Base-by-base conservation (phyloP, 1,140 invertebrate genomes). In the Dinothrombium tinctorium region DNA sequence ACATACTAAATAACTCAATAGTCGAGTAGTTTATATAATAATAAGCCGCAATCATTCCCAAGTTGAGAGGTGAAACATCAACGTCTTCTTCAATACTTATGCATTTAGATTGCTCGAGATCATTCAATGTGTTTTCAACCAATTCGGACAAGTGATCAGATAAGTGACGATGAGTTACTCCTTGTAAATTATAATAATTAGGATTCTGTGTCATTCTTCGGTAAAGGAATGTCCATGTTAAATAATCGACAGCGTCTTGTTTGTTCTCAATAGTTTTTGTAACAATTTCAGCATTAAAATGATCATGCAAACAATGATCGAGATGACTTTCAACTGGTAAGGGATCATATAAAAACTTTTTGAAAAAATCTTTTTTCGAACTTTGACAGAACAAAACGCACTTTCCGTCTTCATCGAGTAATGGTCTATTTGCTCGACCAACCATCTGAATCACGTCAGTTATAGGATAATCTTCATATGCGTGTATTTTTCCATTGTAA, bases 21-120 rank as follows among this genome's bases (percentile, higher is more conserved):
- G 94, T 99, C 0, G 89, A 92, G 51, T 99, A 99, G 60, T 96
- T 95, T 48, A 98, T 98, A 56, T 98, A 99, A 58, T 99, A 99
- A 58, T 99, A 99, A 0, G 90, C 87, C 2, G 92, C 90, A 59
- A 99, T 99, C 87, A 99, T 98, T 45, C 94, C 94, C 54, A 99
- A 63, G 65, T 99, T 99, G 1, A 99, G 63, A 0, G 92, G 83
- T 35, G 80, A 66, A 0, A 82, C 80, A 56, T 98, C 89, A 72
- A 98, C 89, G 45, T 98, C 92, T 50, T 99, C 89, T 59, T 96
- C 89, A 8, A 99, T 74, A 33, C 79, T 79, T 43, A 99, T 94
- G 57, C 94, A 99, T 59, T 96, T 94, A 0, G 86, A 89, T 56
- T 94, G 83, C 57, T 98, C 89, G 44, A 99, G 61, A 56, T 99